phyloP scores from a whole-genome alignment of 2,888 invertebrate genomes.

The Eilema griseolum region DNA sequence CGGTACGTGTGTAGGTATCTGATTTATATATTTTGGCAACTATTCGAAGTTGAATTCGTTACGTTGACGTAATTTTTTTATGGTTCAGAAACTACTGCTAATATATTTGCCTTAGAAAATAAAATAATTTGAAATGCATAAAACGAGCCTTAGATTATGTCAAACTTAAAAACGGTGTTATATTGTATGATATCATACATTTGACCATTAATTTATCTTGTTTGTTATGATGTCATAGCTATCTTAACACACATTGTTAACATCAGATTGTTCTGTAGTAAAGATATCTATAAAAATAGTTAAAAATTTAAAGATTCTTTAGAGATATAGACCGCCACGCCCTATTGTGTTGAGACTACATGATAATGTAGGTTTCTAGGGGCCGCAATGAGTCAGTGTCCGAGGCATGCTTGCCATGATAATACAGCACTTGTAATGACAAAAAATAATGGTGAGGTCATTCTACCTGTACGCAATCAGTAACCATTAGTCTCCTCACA shows the following conservation, averaged over 20 bases:
- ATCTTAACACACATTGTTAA: constrained; percentile 44
- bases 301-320: constrained; percentile 25
- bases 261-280: constrained; percentile 26
- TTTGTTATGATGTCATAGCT: constrained; percentile 64
- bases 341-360: constrained; percentile 49
- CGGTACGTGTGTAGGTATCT: constrained; percentile 14
- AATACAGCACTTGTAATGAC: constrained; percentile 59
- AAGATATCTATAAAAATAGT: neutral
- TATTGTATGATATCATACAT: constrained; percentile 61
- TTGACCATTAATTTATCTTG: constrained; percentile 57
- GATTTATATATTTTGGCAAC: constrained; percentile 31
- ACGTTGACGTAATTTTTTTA: constrained; percentile 14
- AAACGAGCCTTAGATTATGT: constrained; percentile 41
- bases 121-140: neutral
- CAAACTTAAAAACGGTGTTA: constrained; percentile 47
- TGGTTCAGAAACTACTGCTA: constrained; percentile 19
- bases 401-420: constrained; percentile 61
- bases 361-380: constrained; percentile 46
- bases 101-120: constrained; percentile 7
- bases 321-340: constrained; percentile 48
- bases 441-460: constrained; percentile 73
- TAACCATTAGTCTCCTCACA: constrained; percentile 53
- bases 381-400: constrained; percentile 57
- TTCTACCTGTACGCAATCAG: constrained; percentile 53
- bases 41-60: constrained; percentile 17